A percentile compares a stretch with the other conserved stretches of the same genome.
phyloP scores from a whole-genome alignment of 2,797 vertebrate genomes.

The Tympanoctomys barrerae region DNA sequence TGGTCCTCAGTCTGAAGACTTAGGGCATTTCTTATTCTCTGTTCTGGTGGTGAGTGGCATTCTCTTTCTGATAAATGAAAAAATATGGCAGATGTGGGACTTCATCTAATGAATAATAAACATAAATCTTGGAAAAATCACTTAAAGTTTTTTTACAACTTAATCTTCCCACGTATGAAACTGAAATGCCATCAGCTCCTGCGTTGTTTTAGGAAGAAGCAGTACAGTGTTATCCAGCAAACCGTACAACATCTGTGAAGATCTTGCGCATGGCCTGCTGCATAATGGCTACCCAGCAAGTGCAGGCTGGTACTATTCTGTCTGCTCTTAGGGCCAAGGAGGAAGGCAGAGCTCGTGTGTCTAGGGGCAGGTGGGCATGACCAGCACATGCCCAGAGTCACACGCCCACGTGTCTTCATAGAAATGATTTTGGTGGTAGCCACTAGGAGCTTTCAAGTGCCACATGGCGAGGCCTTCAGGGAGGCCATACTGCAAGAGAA shows the following conservation, averaged over 20 bases:
- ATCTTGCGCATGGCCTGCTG: background rate
- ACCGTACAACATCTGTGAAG: background rate
- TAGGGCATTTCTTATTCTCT: background rate
- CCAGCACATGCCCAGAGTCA: accelerated
- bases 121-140: background rate
- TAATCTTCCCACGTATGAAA: background rate
- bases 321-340: background rate
- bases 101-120: background rate
- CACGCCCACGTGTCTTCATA: background rate
- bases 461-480: background rate
- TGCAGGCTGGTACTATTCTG: background rate
- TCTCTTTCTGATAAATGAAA: conserved; percentile 8
- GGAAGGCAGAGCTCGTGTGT: background rate
- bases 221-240: background rate
- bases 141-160: background rate
- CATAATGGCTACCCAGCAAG: background rate
- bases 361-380: too few species aligned
- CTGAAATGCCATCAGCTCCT: background rate
- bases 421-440: background rate
- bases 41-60: background rate
- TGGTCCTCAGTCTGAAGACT: background rate
- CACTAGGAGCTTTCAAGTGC: background rate
- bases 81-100: background rate
- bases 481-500: background rate
- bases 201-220: background rate